A percentile compares a stretch with the other conserved stretches of the same genome.
Evolutionary conservation across 2,888 invertebrate genomes (phyloP).

Genomic region (Lamellibrachia columna): DNA sequence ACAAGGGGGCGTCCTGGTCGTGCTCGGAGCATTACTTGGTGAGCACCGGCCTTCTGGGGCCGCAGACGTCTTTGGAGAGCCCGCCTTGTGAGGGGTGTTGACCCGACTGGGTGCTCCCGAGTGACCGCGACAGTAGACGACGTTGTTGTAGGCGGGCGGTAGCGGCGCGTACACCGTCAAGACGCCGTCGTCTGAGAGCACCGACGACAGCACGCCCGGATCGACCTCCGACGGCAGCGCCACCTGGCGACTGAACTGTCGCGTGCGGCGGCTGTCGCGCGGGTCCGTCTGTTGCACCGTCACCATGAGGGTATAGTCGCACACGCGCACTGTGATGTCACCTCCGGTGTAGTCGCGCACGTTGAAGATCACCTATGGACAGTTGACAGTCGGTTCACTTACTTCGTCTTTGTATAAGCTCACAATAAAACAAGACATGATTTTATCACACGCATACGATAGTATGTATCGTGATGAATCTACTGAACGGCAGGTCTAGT

Average conservation of each 20-base stretch:
- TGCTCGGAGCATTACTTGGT: background rate
- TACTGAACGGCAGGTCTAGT: too few relatives aligned
- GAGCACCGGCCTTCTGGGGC: background rate
- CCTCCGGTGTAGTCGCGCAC: constrained; percentile 39
- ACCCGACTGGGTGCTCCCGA: background rate
- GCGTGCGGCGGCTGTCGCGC: constrained; percentile 30
- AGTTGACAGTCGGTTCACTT: too few relatives aligned
- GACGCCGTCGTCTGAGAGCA: constrained; percentile 38
- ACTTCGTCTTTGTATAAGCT: too few relatives aligned
- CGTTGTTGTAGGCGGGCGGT: constrained; percentile 35
- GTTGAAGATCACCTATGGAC: constrained; percentile 39
- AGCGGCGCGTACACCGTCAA: constrained; percentile 39
- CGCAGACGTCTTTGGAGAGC: background rate
- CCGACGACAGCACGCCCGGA: constrained; percentile 36
- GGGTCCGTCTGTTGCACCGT: constrained; percentile 34
- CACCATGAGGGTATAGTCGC: constrained; percentile 33
- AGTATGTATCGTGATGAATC: too few relatives aligned
- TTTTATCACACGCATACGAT: too few relatives aligned
- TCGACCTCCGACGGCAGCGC: constrained; percentile 39
- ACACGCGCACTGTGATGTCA: constrained; percentile 36
- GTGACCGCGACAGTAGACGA: constrained; percentile 18
- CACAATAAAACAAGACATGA: too few relatives aligned
- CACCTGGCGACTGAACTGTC: constrained; percentile 38
- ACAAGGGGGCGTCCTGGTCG: background rate
- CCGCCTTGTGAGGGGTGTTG: background rate